These are phyloP conservation scores for Calameuta pallipes DNA, from an alignment of 2,888 invertebrate genomes.

Conservation along the genomic window DNA sequence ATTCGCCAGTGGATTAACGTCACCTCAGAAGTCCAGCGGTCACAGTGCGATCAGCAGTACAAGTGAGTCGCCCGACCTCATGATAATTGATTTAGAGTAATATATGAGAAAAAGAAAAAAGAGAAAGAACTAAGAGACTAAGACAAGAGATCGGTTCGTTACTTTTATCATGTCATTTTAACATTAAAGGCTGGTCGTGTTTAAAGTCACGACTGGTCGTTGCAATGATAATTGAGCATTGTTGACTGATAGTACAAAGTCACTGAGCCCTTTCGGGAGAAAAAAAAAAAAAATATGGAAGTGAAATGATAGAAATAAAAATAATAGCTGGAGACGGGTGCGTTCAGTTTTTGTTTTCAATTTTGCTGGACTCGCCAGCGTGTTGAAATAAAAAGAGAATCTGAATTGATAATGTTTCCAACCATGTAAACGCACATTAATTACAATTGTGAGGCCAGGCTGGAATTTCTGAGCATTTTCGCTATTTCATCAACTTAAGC, in stretches of 20 bases:
- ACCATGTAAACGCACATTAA: background rate
- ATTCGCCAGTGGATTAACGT: conserved; percentile 34
- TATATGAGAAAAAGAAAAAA: background rate
- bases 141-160: background rate
- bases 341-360: background rate
- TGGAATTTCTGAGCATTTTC: background rate
- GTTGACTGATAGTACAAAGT: conserved; percentile 1
- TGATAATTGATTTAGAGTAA: conserved; percentile 64
- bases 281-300: background rate
- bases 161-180: background rate
- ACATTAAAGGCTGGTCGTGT: background rate
- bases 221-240: background rate
- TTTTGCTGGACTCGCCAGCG: background rate
- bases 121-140: background rate
- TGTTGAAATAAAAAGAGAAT: background rate
- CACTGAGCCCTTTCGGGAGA: background rate
- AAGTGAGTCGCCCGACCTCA: conserved; percentile 63
- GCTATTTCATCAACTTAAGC: background rate
- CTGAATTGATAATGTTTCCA: background rate
- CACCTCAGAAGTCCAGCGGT: conserved; percentile 53
- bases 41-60: conserved; percentile 60
- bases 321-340: background rate
- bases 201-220: background rate
- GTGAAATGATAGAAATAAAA: background rate
- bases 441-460: background rate